These are phyloP conservation scores for Reticulitermes speratus DNA, from an alignment of 1,140 invertebrate genomes.

Conservation along the genomic window DNA sequence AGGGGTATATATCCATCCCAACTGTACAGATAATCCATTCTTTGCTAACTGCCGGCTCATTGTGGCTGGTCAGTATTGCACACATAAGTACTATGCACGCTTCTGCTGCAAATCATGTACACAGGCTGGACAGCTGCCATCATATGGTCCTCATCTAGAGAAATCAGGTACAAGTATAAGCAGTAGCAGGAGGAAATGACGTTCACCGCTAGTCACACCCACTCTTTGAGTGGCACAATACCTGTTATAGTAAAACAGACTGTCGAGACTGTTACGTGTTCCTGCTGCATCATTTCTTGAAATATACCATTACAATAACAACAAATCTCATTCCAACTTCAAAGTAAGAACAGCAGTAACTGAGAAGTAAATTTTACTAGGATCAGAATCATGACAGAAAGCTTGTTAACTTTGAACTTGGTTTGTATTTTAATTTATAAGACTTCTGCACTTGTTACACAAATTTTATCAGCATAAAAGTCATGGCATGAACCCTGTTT, in stretches of 20 bases:
- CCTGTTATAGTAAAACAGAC: neutral
- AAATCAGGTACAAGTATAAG: neutral
- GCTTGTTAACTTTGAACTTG: neutral
- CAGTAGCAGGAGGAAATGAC: constrained; percentile 19
- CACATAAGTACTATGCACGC: constrained; percentile 83
- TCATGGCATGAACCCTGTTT: neutral
- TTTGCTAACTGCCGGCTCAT: constrained; percentile 88
- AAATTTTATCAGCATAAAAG: neutral
- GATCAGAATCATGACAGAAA: neutral
- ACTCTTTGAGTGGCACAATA: neutral
- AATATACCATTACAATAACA: neutral
- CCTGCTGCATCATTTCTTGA: neutral
- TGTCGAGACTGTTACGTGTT: constrained; percentile 1
- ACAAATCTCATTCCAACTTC: neutral
- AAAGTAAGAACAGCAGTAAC: neutral
- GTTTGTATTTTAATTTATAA: constrained; percentile 3
- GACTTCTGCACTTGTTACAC: neutral
- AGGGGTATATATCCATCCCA: constrained; percentile 72
- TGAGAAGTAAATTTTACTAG: neutral
- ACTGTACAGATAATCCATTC: constrained; percentile 83
- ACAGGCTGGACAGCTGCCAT: constrained; percentile 68
- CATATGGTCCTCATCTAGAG: constrained; percentile 30
- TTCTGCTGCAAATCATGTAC: constrained; percentile 93
- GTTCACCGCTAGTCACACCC: constrained; percentile 1
- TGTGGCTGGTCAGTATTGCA: constrained; percentile 77